Evolutionary conservation across 1,140 invertebrate species (phyloP), one percentile per base, ranked within the genome.

Genomic region (Drosophila suzukii): DNA sequence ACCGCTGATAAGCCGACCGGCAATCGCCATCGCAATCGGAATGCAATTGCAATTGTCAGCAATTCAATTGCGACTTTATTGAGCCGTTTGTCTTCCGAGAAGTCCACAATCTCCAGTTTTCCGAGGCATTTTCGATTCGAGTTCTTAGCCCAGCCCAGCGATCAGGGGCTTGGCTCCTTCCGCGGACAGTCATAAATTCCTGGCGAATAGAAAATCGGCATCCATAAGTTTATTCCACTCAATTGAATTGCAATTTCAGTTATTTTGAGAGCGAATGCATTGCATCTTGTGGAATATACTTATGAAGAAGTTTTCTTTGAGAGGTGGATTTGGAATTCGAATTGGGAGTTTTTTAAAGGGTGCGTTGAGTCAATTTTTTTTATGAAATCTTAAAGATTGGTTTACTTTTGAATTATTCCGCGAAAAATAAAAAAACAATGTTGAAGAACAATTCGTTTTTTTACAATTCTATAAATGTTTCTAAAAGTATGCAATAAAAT

Each of bases 221-320:
- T 44, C 75, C 65, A 81, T 75, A 79, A 89, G 84, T 88, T 88
- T 88, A 88, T 89, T 88, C 83, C 84, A 88, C 83, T 89, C 83
- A 84, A 88, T 89, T 88, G 83, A 88, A 88, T 83, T 80, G 76
- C 80, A 77, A 89, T 84, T 78, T 83, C 50, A 46, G 36, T 71
- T 71, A 72, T 71, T 50, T 70, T 43, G 32, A 41, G 15, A 66
- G 38, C 65, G 61, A 24, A 46, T 68, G 65, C 65, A 41, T 44
- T 53, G 65, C 65, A 68, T 68, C 65, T 68, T 36, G 36, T 53
- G 36, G 38, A 32, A 43, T 54, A 43, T 50, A 27, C 44, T 49
- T 60, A 39, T 30, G 34, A 32, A 32, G 13, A 27, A 15, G 2
- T 38, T 34, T 38, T 11, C 38, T 54, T 68, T 54, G 49, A 67